These are phyloP conservation scores for Limonius californicus DNA, from an alignment of 1,140 invertebrate genomes.

Conservation along the genomic window DNA sequence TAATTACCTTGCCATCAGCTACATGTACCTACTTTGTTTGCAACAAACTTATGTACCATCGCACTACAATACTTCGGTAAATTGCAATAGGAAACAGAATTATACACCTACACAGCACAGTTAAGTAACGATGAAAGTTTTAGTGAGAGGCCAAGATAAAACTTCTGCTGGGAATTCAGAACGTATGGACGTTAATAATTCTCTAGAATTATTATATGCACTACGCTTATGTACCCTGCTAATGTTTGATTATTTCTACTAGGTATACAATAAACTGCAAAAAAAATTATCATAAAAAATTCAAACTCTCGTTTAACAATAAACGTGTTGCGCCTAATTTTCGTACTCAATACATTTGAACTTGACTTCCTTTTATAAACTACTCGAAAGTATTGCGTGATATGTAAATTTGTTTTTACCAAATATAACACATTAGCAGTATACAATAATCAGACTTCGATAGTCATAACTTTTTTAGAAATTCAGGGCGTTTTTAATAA, in stretches of 20 bases:
- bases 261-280: too few relatives aligned
- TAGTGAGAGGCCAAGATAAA: too few relatives aligned
- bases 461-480: constrained; percentile 4
- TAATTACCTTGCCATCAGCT: too few relatives aligned
- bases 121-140: too few relatives aligned
- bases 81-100: too few relatives aligned
- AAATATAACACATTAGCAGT: constrained; percentile 26
- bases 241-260: constrained; percentile 30
- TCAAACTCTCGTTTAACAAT: constrained; percentile 11
- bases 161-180: constrained; percentile 26
- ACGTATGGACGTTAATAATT: constrained; percentile 33
- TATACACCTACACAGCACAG: too few relatives aligned
- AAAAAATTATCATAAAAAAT: too few relatives aligned
- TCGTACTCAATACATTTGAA: not conserved
- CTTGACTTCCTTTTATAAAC: not conserved
- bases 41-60: too few relatives aligned
- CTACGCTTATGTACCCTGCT: constrained; percentile 37
- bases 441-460: constrained; percentile 19
- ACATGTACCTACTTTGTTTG: too few relatives aligned
- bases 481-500: constrained; percentile 17
- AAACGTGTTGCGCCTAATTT: constrained; percentile 14
- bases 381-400: constrained; percentile 6
- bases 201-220: constrained; percentile 21
- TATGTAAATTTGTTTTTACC: constrained; percentile 17
- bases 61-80: too few relatives aligned